These are phyloP conservation scores for Trachelus tabidus DNA, from an alignment of 2,888 invertebrate genomes.

Conservation along the genomic window DNA sequence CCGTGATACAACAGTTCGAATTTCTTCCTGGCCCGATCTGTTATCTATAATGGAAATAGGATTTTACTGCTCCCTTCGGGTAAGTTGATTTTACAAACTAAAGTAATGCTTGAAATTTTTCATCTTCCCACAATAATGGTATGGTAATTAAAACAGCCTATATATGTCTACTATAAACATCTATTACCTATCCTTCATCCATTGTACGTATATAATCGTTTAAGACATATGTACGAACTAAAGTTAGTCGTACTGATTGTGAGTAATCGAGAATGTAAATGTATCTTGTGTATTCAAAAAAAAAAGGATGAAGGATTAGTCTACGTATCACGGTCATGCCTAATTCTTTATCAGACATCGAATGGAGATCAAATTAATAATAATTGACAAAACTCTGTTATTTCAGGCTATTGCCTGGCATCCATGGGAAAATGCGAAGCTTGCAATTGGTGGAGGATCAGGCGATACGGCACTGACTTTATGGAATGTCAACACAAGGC, in stretches of 20 bases:
- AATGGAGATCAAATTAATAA: not conserved
- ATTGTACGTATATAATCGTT: not conserved
- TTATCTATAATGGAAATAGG: conserved; percentile 26
- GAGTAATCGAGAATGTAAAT: not conserved
- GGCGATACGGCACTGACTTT: conserved; percentile 46
- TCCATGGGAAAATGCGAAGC: conserved; percentile 40
- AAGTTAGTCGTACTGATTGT: not conserved
- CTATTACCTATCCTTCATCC: not conserved
- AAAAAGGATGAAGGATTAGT: not conserved
- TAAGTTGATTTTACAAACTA: not conserved
- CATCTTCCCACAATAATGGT: not conserved
- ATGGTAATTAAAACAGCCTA: not conserved
- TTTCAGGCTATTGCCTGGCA: conserved; percentile 55
- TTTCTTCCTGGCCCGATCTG: conserved; percentile 37
- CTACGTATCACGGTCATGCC: not conserved
- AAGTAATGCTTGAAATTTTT: not conserved
- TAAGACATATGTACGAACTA: not conserved
- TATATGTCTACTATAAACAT: not conserved
- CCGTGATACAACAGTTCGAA: conserved; percentile 23
- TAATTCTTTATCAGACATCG: not conserved
- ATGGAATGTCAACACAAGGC: conserved; percentile 46
- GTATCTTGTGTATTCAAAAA: not conserved
- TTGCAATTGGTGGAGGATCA: conserved; percentile 52
- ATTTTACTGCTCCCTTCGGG: not conserved
- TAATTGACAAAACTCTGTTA: not conserved